Evolutionary conservation across 2,888 invertebrate species (phyloP), one percentile per base, ranked within the genome.

Genomic region (Ptychoptera contaminata): DNA sequence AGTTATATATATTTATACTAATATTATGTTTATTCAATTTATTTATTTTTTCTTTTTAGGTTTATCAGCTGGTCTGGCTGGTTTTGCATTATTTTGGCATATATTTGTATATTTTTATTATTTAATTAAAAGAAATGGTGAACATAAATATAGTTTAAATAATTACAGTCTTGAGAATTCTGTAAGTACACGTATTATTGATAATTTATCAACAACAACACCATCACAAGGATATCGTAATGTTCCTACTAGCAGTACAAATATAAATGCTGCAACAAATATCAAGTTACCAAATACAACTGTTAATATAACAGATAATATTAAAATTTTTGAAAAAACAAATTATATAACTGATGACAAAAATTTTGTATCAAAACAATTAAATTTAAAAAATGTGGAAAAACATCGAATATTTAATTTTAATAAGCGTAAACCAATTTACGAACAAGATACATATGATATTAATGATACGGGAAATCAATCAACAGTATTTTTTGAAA

Each of bases 61-160:
- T 37, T 46, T 52, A 2, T 50, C 50, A 39, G 52, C 52, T 32
- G 50, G 52, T 8, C 46, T 52, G 39, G 50, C 50, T 14, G 48
- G 47, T 16, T 52, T 52, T 40, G 50, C 52, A 5, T 52, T 50
- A 23, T 35, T 52, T 7, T 52, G 52, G 52, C 47, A 50, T 40
- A 44, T 50, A 16, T 50, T 51, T 16, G 49, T 52, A 16, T 46
- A 48, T 40, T 48, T 49, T 38, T 52, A 48, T 30, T 50, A 50
- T 29, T 48, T 43, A 23, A 16, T 42, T 23, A 46, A 48, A 34
- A 45, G 42, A 30, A 47, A 35, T 29, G 23, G 23, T 23, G 42
- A 46, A 43, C n/a, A 35, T 29, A 9, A 43, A 47, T 36, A 36
- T 43, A 10, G 32, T 42, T 37, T 14, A 14, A 6, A 38, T 37